Percentiles rank a stretch among this genome's conserved stretches.
Conservation (phyloP, 2,888 invertebrate species). For the Pilophorus perplexus region DNA sequence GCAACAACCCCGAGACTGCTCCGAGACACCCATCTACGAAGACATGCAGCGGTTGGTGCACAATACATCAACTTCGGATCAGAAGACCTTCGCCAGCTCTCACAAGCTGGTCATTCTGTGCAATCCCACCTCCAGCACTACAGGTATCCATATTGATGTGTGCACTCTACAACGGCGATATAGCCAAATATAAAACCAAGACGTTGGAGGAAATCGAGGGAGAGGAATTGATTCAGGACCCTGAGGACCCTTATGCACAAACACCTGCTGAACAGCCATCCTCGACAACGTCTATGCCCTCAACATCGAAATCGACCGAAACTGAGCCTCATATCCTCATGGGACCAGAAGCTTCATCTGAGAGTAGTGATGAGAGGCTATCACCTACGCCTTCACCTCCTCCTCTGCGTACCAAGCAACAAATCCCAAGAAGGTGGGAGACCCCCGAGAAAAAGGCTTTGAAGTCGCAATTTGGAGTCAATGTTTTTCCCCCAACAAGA, state of each 20-base stretch:
- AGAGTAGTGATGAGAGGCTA: too few species aligned
- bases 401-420: too few species aligned
- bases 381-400: too few species aligned
- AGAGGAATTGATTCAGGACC: neutral
- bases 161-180: neutral
- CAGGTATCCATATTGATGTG: conserved; percentile 13
- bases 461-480: neutral
- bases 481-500: neutral
- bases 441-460: conserved; percentile 3
- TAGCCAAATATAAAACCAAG: neutral
- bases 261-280: too few species aligned
- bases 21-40: conserved; percentile 15
- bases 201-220: conserved; percentile 8
- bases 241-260: too few species aligned
- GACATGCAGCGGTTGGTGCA: conserved; percentile 17
- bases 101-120: conserved; percentile 2
- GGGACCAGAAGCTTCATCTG: too few species aligned
- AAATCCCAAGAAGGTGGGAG: conserved; percentile 3
- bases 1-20: conserved; percentile 5
- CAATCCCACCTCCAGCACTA: conserved; percentile 8
- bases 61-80: conserved; percentile 1
- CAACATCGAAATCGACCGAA: too few species aligned
- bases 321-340: too few species aligned
- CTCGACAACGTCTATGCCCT: too few species aligned
- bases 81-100: conserved; percentile 12